phyloP scores from a whole-genome alignment of 2,888 invertebrate species.

The Drosophila neotestacea region DNA sequence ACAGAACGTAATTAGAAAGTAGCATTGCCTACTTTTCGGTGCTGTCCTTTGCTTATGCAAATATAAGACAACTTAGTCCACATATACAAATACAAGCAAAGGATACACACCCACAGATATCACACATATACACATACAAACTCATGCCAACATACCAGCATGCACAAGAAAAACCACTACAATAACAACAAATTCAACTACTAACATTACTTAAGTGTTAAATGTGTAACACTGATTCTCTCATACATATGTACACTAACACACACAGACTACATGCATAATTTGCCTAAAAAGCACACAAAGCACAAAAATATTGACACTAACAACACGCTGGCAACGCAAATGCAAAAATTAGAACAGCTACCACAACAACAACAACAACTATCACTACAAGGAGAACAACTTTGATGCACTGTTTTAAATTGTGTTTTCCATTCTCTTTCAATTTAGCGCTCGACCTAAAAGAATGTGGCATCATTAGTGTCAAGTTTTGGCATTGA shows the following conservation, averaged over 20 bases:
- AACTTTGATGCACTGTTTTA: conserved; percentile 53
- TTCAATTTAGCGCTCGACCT: conserved; percentile 77
- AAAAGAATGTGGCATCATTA: conserved; percentile 76
- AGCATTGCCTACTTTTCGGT: conserved; percentile 63
- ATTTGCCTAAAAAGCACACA: conserved; percentile 26
- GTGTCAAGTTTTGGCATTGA: conserved; percentile 53
- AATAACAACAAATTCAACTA: conserved; percentile 13
- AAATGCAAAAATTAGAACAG: conserved; percentile 24
- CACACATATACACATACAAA: conserved; percentile 10
- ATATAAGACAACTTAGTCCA: conserved; percentile 74
- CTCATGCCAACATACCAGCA: conserved; percentile 2
- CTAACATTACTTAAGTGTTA: conserved; percentile 34
- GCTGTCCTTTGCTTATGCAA: conserved; percentile 70
- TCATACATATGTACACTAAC: conserved; percentile 1
- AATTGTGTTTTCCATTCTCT: conserved; percentile 68
- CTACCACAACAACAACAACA: conserved; percentile 1
- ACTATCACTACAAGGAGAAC: conserved; percentile 19
- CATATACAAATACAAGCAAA: conserved; percentile 42
- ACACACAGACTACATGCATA: conserved; percentile 29
- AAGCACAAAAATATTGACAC: conserved; percentile 47
- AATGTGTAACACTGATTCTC: conserved; percentile 4
- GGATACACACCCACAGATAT: conserved; percentile 24
- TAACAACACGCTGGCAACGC: conserved; percentile 32
- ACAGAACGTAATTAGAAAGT: conserved; percentile 66
- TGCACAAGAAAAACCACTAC: conserved; percentile 6